Evolutionary conservation across 2,888 invertebrate species (phyloP).

Genomic region (Caenorhabditis imperialis): DNA sequence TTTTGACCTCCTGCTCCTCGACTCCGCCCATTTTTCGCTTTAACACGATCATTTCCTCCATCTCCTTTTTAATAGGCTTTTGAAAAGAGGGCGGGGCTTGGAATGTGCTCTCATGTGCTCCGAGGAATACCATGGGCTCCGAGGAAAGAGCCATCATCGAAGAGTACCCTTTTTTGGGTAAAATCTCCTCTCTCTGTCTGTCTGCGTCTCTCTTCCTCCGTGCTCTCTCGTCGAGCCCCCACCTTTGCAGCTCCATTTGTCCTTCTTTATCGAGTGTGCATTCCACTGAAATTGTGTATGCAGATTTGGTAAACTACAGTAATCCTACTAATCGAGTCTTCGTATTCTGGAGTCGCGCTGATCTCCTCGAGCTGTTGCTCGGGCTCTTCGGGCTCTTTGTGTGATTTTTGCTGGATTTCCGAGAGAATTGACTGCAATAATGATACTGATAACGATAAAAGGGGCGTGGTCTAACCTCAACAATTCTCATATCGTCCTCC

Average conservation of each 20-base stretch:
- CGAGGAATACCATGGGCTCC: no score
- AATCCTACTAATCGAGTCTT: constrained; percentile 24
- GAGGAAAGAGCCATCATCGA: no score
- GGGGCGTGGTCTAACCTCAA: no score
- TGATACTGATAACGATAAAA: background rate
- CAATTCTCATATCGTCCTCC: no score
- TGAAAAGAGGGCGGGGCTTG: no score
- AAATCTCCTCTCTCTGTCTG: no score
- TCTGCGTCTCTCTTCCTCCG: background rate
- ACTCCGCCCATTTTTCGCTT: no score
- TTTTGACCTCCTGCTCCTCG: constrained; percentile 11
- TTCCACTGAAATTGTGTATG: constrained; percentile 20
- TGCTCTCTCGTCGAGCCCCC: constrained; percentile 18
- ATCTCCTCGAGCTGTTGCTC: no score
- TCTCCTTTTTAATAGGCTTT: background rate
- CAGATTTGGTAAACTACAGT: background rate
- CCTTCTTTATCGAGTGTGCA: constrained; percentile 47
- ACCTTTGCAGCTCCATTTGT: constrained; percentile 15
- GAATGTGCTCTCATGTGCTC: no score
- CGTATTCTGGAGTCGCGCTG: background rate
- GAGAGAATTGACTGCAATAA: constrained; percentile 9
- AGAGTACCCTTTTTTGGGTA: no score
- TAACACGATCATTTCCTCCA: no score
- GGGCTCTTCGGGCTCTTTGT: background rate
- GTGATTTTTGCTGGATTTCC: background rate